These are phyloP conservation scores for Epicampocera succincta DNA, from an alignment of 2,888 invertebrate genomes.

Conservation along the genomic window DNA sequence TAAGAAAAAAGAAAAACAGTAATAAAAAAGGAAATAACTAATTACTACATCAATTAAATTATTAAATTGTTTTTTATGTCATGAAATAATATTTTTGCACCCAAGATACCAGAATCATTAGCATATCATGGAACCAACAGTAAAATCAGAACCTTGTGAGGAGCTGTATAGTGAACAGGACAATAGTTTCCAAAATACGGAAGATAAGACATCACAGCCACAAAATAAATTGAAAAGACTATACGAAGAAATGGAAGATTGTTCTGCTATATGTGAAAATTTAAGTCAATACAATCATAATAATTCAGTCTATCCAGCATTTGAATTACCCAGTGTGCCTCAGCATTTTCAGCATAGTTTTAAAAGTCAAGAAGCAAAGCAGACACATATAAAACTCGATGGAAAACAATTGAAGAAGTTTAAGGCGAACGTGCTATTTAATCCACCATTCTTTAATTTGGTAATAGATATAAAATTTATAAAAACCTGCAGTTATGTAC, in stretches of 20 bases:
- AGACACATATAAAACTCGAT: conserved; percentile 1
- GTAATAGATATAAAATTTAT: conserved; percentile 58
- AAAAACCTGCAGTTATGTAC: background rate
- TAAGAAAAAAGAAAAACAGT: too few relatives aligned
- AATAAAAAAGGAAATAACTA: too few relatives aligned
- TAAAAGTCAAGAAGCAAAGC: conserved; percentile 2
- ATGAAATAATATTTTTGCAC: too few relatives aligned
- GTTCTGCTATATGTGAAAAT: background rate
- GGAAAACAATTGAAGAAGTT: conserved; percentile 58
- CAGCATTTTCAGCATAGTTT: conserved; percentile 3
- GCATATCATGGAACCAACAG: conserved; percentile 63
- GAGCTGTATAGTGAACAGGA: conserved; percentile 61
- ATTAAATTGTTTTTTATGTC: too few relatives aligned
- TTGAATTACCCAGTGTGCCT: conserved; percentile 4
- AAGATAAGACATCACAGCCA: background rate
- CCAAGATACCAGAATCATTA: too few relatives aligned
- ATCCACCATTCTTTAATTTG: conserved; percentile 71
- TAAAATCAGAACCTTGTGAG: conserved; percentile 71
- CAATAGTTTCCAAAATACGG: background rate
- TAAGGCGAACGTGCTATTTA: conserved; percentile 67
- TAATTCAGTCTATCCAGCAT: conserved; percentile 10
- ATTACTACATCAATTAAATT: too few relatives aligned
- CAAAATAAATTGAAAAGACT: conserved; percentile 16
- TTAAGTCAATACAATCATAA: conserved; percentile 3
- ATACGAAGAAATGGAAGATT: conserved; percentile 9